Conservation (phyloP, 2,888 invertebrate species). For the Synergus laeviventris region DNA sequence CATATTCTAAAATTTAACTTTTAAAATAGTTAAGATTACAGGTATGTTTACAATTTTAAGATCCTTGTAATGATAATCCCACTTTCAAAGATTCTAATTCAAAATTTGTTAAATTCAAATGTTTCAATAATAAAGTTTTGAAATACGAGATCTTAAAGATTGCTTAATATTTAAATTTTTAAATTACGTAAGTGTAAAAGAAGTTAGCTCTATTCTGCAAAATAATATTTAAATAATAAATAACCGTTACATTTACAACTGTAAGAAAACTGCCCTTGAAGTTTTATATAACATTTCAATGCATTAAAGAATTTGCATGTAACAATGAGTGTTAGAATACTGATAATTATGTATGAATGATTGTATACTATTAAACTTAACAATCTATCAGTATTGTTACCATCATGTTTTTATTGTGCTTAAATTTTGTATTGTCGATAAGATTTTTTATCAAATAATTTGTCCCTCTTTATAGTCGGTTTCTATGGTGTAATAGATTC, state of each 20-base stretch:
- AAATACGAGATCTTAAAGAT: no score
- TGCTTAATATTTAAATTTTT: no score
- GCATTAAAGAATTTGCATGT: not conserved
- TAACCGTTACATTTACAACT: not conserved
- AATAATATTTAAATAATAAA: not conserved
- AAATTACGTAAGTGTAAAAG: no score
- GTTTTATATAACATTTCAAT: not conserved
- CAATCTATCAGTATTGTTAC: not conserved
- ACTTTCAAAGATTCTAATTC: no score
- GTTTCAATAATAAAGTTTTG: no score
- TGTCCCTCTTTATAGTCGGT: not conserved
- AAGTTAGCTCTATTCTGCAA: no score
- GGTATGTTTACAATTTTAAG: no score
- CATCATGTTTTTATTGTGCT: not conserved
- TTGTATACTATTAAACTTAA: not conserved
- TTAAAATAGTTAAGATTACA: no score
- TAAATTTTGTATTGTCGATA: not conserved
- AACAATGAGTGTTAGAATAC: not conserved
- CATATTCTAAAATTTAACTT: no score
- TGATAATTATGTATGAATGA: not conserved
- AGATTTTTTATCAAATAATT: not conserved
- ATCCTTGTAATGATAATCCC: no score
- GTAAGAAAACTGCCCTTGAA: not conserved
- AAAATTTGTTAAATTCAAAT: no score
- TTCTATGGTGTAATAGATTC: not conserved